Evolutionary conservation across 2,113 vertebrate species (phyloP), one percentile per base, ranked within the genome.

Genomic region (Phylloscopus trochilus): DNA sequence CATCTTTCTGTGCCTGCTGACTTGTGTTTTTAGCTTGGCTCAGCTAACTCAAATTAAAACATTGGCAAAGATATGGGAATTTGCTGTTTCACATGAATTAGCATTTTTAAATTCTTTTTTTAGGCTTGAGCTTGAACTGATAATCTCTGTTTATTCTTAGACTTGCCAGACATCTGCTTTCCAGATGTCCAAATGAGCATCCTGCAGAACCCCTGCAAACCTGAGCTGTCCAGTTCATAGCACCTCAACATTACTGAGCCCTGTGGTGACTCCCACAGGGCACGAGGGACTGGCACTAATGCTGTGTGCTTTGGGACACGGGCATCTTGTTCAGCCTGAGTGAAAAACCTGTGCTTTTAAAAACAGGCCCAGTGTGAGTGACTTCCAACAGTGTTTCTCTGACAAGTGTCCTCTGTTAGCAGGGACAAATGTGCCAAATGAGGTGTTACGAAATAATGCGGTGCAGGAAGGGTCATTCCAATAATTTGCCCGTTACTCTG

Each of bases 161-260:
- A 58, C 28, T 93, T 92, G 64, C 55, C 76, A 78, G 87, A 66
- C 76, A 93, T 83, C 83, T 95, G 80, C 77, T 51, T 92, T 96
- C 81, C 80, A 81, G 68, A 64, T 92, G 68, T 86, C 46, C 28
- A 46, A 23, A 53, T 27, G 60, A 77, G 43, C 43, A 46, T 74
- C 77, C 59, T 74, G 4, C 68, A 58, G 80, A 76, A 46, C 31
- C 43, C 35, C 59, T 86, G 63, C 26, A 83, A 60, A 39, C 77
- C 30, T 7, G 14, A 81, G 55, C 87, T 78, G 68, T 15, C 28
- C 2, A 1, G 31, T 68, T 74, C 0, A 0, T 43, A 37, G 51
- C 37, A 66, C 46, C 51, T 44, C 67, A 66, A 9, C 14, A 13
- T 10, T 55, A 2, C 4, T 12, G 70, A 76, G 56, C 49, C 53